Conservation (phyloP, 1,140 invertebrate genomes). For the Diplogasteroides magnus region DNA sequence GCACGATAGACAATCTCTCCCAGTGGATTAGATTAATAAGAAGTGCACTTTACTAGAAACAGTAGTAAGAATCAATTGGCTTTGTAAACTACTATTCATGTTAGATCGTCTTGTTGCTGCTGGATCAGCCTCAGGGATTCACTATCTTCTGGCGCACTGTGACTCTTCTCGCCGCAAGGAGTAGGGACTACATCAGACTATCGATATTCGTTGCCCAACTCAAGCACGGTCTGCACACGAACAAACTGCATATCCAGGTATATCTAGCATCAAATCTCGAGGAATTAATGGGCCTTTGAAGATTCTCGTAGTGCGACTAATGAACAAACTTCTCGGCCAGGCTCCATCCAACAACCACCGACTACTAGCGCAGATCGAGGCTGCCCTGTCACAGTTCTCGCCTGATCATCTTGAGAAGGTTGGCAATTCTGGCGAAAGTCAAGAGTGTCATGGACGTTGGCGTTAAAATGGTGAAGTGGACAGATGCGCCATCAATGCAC, state of each 20-base stretch:
- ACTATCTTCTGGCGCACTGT: constrained; percentile 31
- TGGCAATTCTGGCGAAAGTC: constrained; percentile 2
- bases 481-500: too few relatives aligned
- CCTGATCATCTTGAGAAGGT: constrained; percentile 38
- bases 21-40: too few relatives aligned
- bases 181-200: constrained; percentile 33
- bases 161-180: constrained; percentile 35
- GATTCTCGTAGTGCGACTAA: constrained; percentile 35
- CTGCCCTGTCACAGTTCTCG: constrained; percentile 29
- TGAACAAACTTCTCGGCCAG: constrained; percentile 33
- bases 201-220: constrained; percentile 35
- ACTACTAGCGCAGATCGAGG: constrained; percentile 30
- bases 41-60: too few relatives aligned
- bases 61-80: background rate
- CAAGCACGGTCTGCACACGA: constrained; percentile 38
- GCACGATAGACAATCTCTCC: too few relatives aligned
- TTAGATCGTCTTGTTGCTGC: constrained; percentile 34
- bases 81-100: background rate
- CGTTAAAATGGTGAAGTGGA: too few relatives aligned
- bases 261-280: too few relatives aligned
- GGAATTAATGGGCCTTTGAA: too few relatives aligned
- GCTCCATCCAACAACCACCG: constrained; percentile 30
- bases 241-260: constrained; percentile 39
- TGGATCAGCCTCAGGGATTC: constrained; percentile 38
- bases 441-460: too few relatives aligned